Percentiles rank a stretch among this genome's conserved stretches.
These are phyloP conservation scores for Antennarius maculatus DNA, from an alignment of 2,797 vertebrate species.

Conservation along the genomic window DNA sequence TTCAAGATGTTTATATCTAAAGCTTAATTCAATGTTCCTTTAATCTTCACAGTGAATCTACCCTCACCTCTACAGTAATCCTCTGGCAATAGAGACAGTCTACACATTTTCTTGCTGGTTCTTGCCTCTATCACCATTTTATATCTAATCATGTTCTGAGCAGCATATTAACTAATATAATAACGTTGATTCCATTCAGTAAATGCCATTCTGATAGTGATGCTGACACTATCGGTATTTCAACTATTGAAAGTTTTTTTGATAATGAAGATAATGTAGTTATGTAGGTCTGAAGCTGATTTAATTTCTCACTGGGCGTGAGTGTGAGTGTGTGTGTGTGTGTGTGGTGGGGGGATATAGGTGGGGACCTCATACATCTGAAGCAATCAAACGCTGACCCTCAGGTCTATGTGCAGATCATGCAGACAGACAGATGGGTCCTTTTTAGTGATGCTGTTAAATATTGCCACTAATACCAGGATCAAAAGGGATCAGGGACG, in stretches of 20 bases:
- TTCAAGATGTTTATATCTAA: neutral
- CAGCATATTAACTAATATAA: constrained; percentile 33
- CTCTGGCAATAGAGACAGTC: constrained; percentile 23
- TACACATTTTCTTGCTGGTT: constrained; percentile 23
- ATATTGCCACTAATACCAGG: constrained; percentile 65
- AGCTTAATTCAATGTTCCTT: constrained; percentile 8
- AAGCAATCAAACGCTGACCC: constrained; percentile 43
- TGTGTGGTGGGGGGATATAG: neutral
- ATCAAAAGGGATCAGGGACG: constrained; percentile 68
- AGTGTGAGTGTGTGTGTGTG: constrained; percentile 16
- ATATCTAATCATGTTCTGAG: constrained; percentile 40
- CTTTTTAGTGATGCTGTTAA: constrained; percentile 54
- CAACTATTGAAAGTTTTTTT: constrained; percentile 49
- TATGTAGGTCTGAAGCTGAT: constrained; percentile 53
- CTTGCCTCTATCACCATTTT: constrained; percentile 34
- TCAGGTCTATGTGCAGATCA: constrained; percentile 20
- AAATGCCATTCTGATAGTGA: constrained; percentile 17
- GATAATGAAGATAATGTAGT: constrained; percentile 59
- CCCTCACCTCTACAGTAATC: constrained; percentile 30
- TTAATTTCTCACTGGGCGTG: constrained; percentile 40
- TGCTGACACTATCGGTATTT: constrained; percentile 46
- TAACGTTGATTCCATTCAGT: constrained; percentile 39
- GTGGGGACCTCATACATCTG: constrained; percentile 20
- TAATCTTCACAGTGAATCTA: neutral
- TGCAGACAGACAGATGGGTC: constrained; percentile 73